Conservation (phyloP, 2,113 vertebrate species). For the Excalfactoria chinensis region DNA sequence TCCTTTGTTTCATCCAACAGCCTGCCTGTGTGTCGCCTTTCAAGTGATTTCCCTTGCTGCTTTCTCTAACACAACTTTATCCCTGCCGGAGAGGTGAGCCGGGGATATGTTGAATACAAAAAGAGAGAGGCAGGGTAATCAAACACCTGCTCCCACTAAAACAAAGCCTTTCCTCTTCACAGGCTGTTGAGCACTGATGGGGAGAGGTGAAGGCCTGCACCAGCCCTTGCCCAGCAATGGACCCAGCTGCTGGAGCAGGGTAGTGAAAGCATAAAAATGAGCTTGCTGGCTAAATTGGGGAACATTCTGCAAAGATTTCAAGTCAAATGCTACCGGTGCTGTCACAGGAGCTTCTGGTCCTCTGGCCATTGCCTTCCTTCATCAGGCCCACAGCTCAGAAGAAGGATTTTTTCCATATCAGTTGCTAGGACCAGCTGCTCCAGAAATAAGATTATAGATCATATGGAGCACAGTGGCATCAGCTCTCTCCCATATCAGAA, state of each 20-base stretch:
- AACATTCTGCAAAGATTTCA: not conserved
- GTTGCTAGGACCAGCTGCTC: not conserved
- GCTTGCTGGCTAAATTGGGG: accelerated
- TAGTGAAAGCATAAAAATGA: not conserved
- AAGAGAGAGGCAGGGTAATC: conserved; percentile 37
- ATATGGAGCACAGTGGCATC: not conserved
- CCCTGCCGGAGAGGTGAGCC: conserved; percentile 23
- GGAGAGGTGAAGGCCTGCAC: not conserved
- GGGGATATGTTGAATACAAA: conserved; percentile 30
- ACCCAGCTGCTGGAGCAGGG: not conserved
- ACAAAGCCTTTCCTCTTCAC: conserved; percentile 57
- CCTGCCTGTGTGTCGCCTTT: not conserved
- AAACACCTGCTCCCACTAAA: conserved; percentile 59
- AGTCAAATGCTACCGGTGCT: not conserved
- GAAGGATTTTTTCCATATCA: not conserved
- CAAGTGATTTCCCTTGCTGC: conserved; percentile 32
- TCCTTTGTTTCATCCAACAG: conserved; percentile 34
- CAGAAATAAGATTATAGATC: not conserved
- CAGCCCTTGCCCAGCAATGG: not conserved
- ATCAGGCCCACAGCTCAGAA: not conserved
- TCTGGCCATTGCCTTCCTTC: not conserved
- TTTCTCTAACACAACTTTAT: not conserved
- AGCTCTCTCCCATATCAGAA: not conserved
- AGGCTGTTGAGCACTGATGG: conserved; percentile 22
- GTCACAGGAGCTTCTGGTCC: not conserved